Evolutionary conservation across 2,888 invertebrate genomes (phyloP).

Genomic region (Deilephila porcellus): DNA sequence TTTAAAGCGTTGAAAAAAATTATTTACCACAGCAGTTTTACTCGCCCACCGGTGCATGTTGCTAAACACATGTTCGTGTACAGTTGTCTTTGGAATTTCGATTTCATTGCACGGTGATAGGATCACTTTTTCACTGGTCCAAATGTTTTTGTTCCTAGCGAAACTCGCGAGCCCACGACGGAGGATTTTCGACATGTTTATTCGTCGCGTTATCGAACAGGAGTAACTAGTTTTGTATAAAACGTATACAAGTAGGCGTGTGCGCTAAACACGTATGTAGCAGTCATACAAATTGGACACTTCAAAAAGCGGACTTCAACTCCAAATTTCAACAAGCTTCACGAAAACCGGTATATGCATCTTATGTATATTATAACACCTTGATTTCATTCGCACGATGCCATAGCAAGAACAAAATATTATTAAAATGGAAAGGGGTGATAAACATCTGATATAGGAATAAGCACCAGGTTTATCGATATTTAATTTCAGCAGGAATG

Average conservation of each 20-base stretch:
- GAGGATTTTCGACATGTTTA: constrained; percentile 23
- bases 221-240: background rate
- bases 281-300: background rate
- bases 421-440: no score
- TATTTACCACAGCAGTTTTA: constrained; percentile 79
- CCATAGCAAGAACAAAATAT: no score
- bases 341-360: no score
- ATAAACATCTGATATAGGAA: no score
- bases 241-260: background rate
- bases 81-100: constrained; percentile 72
- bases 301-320: no score
- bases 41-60: constrained; percentile 85
- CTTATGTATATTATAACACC: no score
- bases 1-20: no score
- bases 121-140: constrained; percentile 54
- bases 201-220: background rate
- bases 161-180: constrained; percentile 38
- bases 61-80: constrained; percentile 85
- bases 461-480: no score
- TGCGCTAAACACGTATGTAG: background rate
- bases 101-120: constrained; percentile 78
- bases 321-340: no score
- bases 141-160: constrained; percentile 50
- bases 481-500: no score
- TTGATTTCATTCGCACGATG: no score